Evolutionary conservation across 1,140 invertebrate species (phyloP).

Genomic region (Drosophila punjabiensis): DNA sequence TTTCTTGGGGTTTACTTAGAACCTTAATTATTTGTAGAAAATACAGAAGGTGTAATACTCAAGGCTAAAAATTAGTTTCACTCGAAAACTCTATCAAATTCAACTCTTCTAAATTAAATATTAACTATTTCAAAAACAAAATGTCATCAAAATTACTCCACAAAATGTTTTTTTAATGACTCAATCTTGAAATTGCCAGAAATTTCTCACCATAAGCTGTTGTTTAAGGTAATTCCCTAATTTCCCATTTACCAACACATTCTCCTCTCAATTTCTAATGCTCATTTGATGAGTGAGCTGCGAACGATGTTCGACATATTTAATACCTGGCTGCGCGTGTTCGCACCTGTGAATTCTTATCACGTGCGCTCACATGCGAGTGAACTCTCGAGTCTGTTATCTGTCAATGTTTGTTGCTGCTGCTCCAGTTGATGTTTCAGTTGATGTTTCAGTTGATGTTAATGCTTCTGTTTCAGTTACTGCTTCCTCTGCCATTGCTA

Average conservation of each 20-base stretch:
- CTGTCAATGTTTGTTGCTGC: slow-evolving; percentile 51
- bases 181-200: background rate
- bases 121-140: background rate
- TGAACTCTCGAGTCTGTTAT: slow-evolving; percentile 47
- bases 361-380: slow-evolving; percentile 65
- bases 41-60: background rate
- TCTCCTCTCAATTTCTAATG: slow-evolving; percentile 45
- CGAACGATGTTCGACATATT: slow-evolving; percentile 23
- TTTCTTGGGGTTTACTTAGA: too few species aligned
- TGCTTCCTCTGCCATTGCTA: slow-evolving; percentile 40
- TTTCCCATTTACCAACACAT: slow-evolving; percentile 8
- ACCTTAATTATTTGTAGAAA: background rate
- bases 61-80: background rate
- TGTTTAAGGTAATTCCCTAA: slow-evolving; percentile 20
- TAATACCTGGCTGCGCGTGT: slow-evolving; percentile 18
- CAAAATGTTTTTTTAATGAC: slow-evolving; percentile 27
- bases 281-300: slow-evolving; percentile 42
- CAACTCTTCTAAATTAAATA: background rate
- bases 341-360: slow-evolving; percentile 68
- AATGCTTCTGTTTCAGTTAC: slow-evolving; percentile 7
- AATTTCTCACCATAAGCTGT: slow-evolving; percentile 6
- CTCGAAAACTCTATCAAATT: background rate
- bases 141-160: slow-evolving; percentile 2
- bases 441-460: slow-evolving; percentile 33
- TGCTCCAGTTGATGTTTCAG: slow-evolving; percentile 33